Base-by-base conservation (phyloP, 2,888 invertebrate genomes). In the Atherix ibis region DNA sequence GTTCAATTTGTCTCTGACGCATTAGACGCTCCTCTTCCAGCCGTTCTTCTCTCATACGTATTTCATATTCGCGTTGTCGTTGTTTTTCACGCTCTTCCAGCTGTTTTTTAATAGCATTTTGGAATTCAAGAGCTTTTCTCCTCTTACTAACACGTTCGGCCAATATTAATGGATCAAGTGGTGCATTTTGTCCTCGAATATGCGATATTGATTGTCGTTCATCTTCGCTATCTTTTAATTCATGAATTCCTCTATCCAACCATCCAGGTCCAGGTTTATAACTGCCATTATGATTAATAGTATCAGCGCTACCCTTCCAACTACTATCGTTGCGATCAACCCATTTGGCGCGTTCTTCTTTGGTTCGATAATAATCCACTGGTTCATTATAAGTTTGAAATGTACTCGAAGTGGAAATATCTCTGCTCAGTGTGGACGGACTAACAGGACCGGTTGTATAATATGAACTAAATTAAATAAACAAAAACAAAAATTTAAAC, bases 141-240 rank as follows among this genome's bases (percentile, higher is more conserved):
- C 87, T 70, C 56, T 76, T 80, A 38, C 73, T 69, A 62, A 88
- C 85, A 43, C 85, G 67, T 56, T 91, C 85, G 6, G 79, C 79
- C 45, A 81, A 64, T 34, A 82, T 74, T 43, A 74, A 71, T 2
- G 82, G 77, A 53, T 89, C 88, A 36, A 88, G 54, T 0, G 79
- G 82, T 12, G 77, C 75, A 58, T 88, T 88, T 63, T 89, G 89
- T 6, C 91, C 91, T 43, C 88, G 68, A 29, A 88, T 62, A 58
- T 76, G 80, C 27, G 78, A 76, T 42, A 69, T 70, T 33, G 52
- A 64, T 24, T 56, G 53, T 0, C 44, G 43, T 36, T 59, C 60
- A 27, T 59, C 49, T 55, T 63, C 49, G 56, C 67, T 58, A 36
- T 68, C 66, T 34, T 65, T 65, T 2, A 64, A 52, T 31, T 62